Base-by-base conservation (phyloP, 2,113 vertebrate species). In the Vulpes ferrilata region DNA sequence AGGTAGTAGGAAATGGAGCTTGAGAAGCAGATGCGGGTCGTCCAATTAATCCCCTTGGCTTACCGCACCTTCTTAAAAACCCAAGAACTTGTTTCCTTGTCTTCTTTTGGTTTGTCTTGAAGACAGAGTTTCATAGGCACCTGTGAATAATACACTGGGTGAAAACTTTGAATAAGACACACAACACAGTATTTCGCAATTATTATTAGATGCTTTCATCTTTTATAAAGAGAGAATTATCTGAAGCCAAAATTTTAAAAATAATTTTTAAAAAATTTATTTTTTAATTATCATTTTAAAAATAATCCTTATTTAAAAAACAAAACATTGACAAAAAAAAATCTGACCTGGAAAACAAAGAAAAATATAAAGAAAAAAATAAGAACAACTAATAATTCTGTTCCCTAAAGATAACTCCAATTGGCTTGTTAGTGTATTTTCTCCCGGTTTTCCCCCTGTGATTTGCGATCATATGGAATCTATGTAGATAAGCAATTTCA, bases 331-430 rank as follows among this genome's bases (percentile, higher is more conserved):
- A 71, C 15, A 62, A 88, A 87, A 83, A 76, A 87, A 88, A 69
- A 27, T 76, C n/a, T 85, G 22, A 55, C 57, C 30, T 94, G 80
- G 27, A 79, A 90, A 71, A 65, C 76, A 32, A 5, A 82, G 93
- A 95, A 95, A 93, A 48, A 81, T 85, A 35, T 43, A 59, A 73
- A 76, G 30, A 23, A 86, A 55, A 89, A 97, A 78, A 53, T 15
- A 88, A 35, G 19, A 83, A 11, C 22, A 57, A 25, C 59, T 89
- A 67, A 15, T 38, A 74, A 83, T 38, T 88, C 51, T 27, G 86
- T 65, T 35, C 9, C 38, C 92, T 59, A 84, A 78, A 5, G 25
- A 57, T 60, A 71, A 82, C 11, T 10, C 67, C n/a, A 48, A 12
- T 13, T 16, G 38, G 69, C 48, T 35, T 86, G 16, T 25, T 35